Base-by-base conservation (phyloP, 2,113 vertebrate genomes). In the Diadophis punctatus region DNA sequence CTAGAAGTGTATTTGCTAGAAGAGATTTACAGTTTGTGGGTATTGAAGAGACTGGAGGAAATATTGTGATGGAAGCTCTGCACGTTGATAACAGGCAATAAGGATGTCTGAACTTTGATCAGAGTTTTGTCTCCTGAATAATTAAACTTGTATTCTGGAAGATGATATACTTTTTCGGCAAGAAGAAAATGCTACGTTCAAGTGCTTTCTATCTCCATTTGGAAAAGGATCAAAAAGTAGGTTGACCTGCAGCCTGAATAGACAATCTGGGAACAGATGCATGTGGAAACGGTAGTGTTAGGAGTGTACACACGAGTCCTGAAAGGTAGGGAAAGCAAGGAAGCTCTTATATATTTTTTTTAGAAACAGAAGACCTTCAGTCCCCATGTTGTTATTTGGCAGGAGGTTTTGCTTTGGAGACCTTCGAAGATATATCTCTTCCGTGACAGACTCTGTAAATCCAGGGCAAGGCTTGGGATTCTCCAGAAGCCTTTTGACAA, bases 371-470 rank as follows among this genome's bases (percentile, higher is more conserved):
- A 1, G 7, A 39, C 52, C 18, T 30, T 25, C 56, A 0, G 1
- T 55, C 0, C 3, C n/a, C 5, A 2, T 0, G 7, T 74, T 11
- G 22, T 39, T 91, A 34, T 89, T 92, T 0, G 7, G n/a, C 43
- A 3, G 34, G 88, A 1, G 92, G 94, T 95, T 90, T 10, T 43
- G 16, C 23, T 89, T 94, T 27, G 48, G 53, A 93, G 89, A 88
- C 90, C 92, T 90, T 90, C 49, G 51, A 91, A 88, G 91, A 63
- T 90, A 63, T 90, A 86, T 56, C 46, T 20, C 84, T 25, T 49
- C 68, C 1, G 12, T 22, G 95, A 93, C 89, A 92, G 90, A 90
- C 91, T 92, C 89, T 92, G 95, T 94, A 96, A 95, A 95, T 10
- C 92, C 89, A 46, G 48, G 3, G 74, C 88, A 23, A 55, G 91